Evolutionary conservation across 2,888 invertebrate genomes (phyloP), one percentile per base, ranked within the genome.

Genomic region (Melipona bicolor): DNA sequence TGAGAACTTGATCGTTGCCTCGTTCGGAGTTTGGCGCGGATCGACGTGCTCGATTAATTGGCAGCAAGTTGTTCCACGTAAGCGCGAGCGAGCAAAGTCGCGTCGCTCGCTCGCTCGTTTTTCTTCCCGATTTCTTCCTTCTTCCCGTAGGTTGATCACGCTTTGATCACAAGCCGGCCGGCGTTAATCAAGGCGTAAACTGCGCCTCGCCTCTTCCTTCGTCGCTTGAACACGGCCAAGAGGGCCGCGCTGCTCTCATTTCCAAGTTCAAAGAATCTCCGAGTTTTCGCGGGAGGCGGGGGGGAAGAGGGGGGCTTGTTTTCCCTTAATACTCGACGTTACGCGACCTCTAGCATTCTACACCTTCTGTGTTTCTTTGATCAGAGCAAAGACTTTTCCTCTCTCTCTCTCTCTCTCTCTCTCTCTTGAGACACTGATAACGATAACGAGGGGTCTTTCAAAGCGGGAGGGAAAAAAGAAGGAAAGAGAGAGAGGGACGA

Each of bases 181-280:
- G 62, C 85, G 74, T 86, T 84, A 85, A 86, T 86, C 84, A 85
- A 86, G 77, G 68, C 73, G 79, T 85, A 85, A 86, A 86, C 79
- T 72, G 62, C 65, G 77, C 62, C 52, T 56, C 50, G 72, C 27
- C 69, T 65, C 79, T 32, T 79, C 68, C 77, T 56, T 77, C 70
- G 64, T 17, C 61, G 74, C 67, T 79, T 79, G 79, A 85, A 84
- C 84, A 81, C 71, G 59, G 62, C 50, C 32, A 64, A 68, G 78
- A 62, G 61, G 68, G 76, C 27, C 69, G 79, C 56, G 74, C 64
- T 77, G 74, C 64, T 77, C 86, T 77, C 82, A 62, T 86, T 85
- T 85, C 71, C 76, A 65, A 61, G 79, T 75, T 86, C 84, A 86
- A 86, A 86, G 86, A 82, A 82, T 70, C 32, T 3, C 54, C 64